Evolutionary conservation across 2,797 vertebrate species (phyloP), one percentile per base, ranked within the genome.

Genomic region (Melanotaenia nigrans): DNA sequence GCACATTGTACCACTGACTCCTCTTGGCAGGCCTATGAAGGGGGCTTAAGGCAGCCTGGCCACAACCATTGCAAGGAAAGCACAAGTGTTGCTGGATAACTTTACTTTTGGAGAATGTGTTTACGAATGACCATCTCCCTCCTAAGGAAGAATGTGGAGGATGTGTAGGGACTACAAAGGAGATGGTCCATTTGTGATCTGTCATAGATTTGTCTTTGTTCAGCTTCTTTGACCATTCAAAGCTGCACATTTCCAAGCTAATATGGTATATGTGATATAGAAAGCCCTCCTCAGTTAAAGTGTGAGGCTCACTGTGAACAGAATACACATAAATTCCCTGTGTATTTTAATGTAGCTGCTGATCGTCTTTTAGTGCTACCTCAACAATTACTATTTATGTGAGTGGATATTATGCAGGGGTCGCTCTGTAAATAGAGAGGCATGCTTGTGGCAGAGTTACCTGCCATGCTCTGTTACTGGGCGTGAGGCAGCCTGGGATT

Each of bases 1-100:
- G 84, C 87, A 71, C 63, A 64, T 92, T 75, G 87, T 92, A 92
- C 94, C 94, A 89, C 94, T 94, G 93, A 94, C 90, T 92, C 94
- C 89, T 90, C 87, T 95, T 95, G 95, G 95, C 95, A 96, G 92
- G 91, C 87, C 85, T 79, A 71, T 77, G 93, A 91, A 95, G 92
- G 89, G 89, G 93, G 93, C 89, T 88, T 94, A 90, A 92, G 91
- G 90, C 92, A 79, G 90, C 89, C 94, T 95, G 94, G 89, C 93
- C 86, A 75, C 68, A 75, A 89, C 86, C 94, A 73, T 75, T 78
- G 90, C 85, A 85, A 79, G 81, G 89, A 82, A 92, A 94, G 93
- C 94, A 92, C 93, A 93, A 94, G 92, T 90, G 92, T 92, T 94
- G 91, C 91, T 92, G 90, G 92, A 93, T 94, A 90, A 88, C 93